Evolutionary conservation across 2,797 vertebrate species (phyloP).

Genomic region (Ptychobarbus kaznakovi): DNA sequence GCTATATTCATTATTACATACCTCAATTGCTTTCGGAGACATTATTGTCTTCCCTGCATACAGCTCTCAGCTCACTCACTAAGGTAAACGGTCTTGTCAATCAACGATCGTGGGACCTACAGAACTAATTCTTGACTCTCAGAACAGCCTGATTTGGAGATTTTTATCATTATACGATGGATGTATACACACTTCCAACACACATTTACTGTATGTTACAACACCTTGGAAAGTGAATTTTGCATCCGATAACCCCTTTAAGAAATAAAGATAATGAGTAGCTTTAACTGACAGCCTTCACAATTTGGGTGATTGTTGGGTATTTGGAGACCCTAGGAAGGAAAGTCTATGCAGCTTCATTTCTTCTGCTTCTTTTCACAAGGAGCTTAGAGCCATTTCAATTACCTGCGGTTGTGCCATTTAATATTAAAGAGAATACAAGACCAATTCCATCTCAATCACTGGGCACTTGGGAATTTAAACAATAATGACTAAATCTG

Average conservation of each 20-base stretch:
- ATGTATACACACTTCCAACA: too few relatives aligned
- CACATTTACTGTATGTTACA: too few relatives aligned
- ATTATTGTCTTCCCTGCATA: too few relatives aligned
- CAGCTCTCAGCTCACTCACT: too few relatives aligned
- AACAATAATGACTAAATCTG: slow-evolving; percentile 51
- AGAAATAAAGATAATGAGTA: background rate
- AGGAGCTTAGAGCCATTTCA: slow-evolving; percentile 16
- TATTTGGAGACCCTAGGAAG: slow-evolving; percentile 8
- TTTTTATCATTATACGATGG: too few relatives aligned
- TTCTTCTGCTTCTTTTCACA: background rate
- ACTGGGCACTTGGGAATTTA: slow-evolving; percentile 40
- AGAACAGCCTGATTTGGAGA: too few relatives aligned
- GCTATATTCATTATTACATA: too few relatives aligned
- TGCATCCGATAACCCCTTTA: background rate
- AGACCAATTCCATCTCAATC: slow-evolving; percentile 46
- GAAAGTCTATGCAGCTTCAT: background rate
- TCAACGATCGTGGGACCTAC: too few relatives aligned
- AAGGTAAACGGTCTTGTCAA: too few relatives aligned
- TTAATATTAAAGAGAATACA: slow-evolving; percentile 45
- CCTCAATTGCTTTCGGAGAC: too few relatives aligned
- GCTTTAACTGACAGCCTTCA: background rate
- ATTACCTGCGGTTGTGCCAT: slow-evolving; percentile 34
- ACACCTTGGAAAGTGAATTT: too few relatives aligned
- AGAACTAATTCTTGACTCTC: too few relatives aligned
- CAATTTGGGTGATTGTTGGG: background rate